Evolutionary conservation across 2,113 vertebrate species (phyloP), one percentile per base, ranked within the genome.

Genomic region (Perognathus longimembris): DNA sequence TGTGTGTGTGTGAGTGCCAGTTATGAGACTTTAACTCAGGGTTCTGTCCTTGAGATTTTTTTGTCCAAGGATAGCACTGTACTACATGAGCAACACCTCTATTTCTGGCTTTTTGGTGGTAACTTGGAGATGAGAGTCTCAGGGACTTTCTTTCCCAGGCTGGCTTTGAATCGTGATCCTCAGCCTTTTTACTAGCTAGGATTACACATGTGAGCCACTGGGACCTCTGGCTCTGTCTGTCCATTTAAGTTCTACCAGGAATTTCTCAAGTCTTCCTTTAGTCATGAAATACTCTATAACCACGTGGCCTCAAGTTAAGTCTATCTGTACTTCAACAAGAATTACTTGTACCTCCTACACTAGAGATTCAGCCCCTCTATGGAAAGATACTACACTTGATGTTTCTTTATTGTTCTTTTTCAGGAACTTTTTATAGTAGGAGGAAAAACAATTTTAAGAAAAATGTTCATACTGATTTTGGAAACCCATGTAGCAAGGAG

Each of bases 371-470:
- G 20, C 12, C 42, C 74, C 45, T 81, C 86, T n/a, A 66, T 11
- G 70, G 86, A 71, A 85, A 92, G 45, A 82, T 26, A 28, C 2
- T 66, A 32, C 0, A 20, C 9, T 84, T 64, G 40, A 87, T 30
- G 66, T 92, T 57, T 63, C 69, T 81, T 67, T 40, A 85, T 40
- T 76, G 20, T 79, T 86, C 30, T 89, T 84, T 92, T 22, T 91
- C 17, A 64, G 78, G 17, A 75, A 59, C 0, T 2, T n/a, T 94
- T 67, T 88, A 59, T 63, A 22, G 85, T 0, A 34, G n/a, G 10
- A 85, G n/a, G 69, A 86, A 76, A 38, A 92, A 54, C 34, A 70
- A 45, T 70, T 91, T 75, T 85, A 61, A 82, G 76, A 80, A 85
- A 42, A 76, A 76, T 50, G 7, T 84, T 69, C 32, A 86, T 15